Base-by-base conservation (phyloP, 2,888 invertebrate genomes). In the Spilosoma lubricipeda region DNA sequence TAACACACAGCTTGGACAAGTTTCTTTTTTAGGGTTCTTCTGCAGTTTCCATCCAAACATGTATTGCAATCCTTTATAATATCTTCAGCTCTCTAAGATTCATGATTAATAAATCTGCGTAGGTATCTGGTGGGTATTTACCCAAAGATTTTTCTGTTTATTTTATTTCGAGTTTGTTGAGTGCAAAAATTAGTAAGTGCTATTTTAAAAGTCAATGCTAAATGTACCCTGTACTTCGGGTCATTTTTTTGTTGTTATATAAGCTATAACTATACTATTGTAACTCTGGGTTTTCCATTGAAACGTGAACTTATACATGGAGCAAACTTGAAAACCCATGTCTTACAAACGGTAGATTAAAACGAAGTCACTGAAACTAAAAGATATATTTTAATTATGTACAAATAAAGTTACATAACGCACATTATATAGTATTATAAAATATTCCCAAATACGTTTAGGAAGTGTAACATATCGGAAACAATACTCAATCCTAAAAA, bases 401-500 rank as follows among this genome's bases (percentile, higher is more conserved):
- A 59, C 8, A 63, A 70, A 59, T 27, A 20, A 59, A 39, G 1
- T 59, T 59, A 39, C 27, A 59, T 70, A 64, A 70, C 23, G 18
- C 23, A 63, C 45, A 70, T 42, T 30, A 63, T 4, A 30, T n/a
- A 33, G 18, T 63, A 63, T 33, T 45, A 45, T 70, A 70, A 70
- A 42, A 64, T 48, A n/a, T 33, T 65, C 30, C 65, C 30, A 48
- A 52, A 48, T 2, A 33, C 23, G 33, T n/a, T 52, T 33, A 36
- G 68, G 42, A 27, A 67, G 30, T 45, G 67, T 36, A 27, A 66
- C 65, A 7, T 48, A 74, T 74, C 56, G 74, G 70, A 74, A 63
- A 74, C 74, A 70, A 70, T 70, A 59, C 66, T 27, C 59, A 42
- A 70, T 74, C 74, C 74, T 66, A 45, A 74, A 67, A 74, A 23